Conservation (phyloP, 2,888 invertebrate genomes). For the Balanococcus diminutus region DNA sequence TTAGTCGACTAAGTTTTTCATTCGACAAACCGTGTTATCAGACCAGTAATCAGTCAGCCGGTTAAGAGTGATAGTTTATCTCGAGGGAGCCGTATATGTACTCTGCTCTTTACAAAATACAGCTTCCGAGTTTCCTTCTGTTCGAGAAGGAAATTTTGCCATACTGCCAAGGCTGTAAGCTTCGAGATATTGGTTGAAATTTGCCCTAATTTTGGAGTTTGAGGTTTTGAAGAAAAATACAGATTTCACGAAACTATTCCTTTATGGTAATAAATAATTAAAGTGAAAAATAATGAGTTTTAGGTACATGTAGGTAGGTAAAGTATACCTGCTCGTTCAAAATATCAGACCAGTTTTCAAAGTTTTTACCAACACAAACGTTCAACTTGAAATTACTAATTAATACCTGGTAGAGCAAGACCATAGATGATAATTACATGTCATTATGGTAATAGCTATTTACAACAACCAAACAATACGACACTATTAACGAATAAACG, state of each 20-base stretch:
- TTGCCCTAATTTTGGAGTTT: neutral
- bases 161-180: neutral
- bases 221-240: neutral
- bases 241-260: no score
- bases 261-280: no score
- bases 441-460: neutral
- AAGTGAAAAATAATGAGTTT: no score
- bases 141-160: neutral
- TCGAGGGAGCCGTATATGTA: neutral
- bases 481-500: neutral
- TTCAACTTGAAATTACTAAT: no score
- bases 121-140: neutral
- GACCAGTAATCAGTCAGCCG: constrained; percentile 24
- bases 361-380: no score
- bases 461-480: neutral
- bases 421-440: no score
- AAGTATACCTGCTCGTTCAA: no score
- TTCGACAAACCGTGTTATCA: constrained; percentile 13
- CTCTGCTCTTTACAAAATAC: constrained; percentile 21
- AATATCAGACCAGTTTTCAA: no score
- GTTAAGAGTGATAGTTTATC: constrained; percentile 28
- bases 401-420: no score
- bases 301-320: no score
- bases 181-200: neutral
- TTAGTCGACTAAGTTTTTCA: neutral